A percentile compares a stretch with the other conserved stretches of the same genome.
These are phyloP conservation scores for Mus spicilegus DNA, from an alignment of 2,113 vertebrate genomes.

Conservation along the genomic window DNA sequence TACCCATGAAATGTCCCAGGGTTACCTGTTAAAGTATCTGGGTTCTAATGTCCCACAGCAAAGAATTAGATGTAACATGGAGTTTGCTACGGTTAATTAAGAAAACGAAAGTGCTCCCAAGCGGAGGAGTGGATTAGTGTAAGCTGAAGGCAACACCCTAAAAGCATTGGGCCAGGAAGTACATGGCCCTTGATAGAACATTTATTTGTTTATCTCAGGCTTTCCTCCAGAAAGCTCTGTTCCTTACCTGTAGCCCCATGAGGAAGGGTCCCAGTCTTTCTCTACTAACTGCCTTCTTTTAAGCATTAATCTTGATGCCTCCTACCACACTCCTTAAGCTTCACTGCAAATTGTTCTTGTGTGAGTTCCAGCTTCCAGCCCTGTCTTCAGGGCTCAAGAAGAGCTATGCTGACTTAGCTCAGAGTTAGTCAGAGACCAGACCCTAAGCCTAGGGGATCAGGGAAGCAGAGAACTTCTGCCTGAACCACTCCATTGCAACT, in stretches of 20 bases:
- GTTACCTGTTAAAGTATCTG: neutral
- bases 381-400: neutral
- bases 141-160: neutral
- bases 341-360: neutral
- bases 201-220: neutral
- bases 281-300: neutral
- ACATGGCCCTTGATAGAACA: neutral
- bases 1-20: neutral
- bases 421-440: neutral
- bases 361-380: neutral
- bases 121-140: neutral
- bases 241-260: neutral
- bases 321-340: too few relatives aligned
- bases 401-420: neutral
- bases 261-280: neutral
- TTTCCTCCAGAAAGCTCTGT: too few relatives aligned
- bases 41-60: neutral
- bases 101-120: neutral
- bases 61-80: neutral
- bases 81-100: neutral
- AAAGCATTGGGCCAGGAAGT: neutral
- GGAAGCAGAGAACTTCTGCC: neutral
- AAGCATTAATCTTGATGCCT: neutral
- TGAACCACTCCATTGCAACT: neutral
- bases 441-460: neutral